Base-by-base conservation (phyloP, 92 coral and sea anemone genomes). In the Zoanthus sociatus region DNA sequence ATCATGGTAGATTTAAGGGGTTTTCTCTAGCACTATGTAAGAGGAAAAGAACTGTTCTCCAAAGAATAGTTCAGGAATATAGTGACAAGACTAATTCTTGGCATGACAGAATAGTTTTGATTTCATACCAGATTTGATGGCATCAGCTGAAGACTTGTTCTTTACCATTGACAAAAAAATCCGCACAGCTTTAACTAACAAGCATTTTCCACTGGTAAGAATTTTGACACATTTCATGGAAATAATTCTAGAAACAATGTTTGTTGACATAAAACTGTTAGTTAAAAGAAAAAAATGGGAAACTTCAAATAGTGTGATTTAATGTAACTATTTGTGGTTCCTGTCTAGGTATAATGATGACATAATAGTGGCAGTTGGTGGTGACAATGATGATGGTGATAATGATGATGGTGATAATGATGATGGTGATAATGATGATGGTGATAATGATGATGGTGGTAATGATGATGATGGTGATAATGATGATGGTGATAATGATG, bases 131-230 rank as follows among this genome's bases (percentile, higher is more conserved):
- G 98, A 95, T 44, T 71, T 92, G 81, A 72, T 83, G 77, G 98
- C 95, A 50, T 50, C 71, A 76, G 99, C 99, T 6, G 99, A 90
- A 71, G 91, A 83, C 81, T 88, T 92, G 18, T 97, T 95, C 84
- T 89, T 90, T 77, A 93, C 86, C 54, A 90, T 97, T 89, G 98
- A 92, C 88, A 90, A 83, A 81, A 90, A 82, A 30, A 93, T 97
- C 73, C 94, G 96, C 81, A 84, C 91, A 79, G 88, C 96, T 31
- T 90, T 97, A 75, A 83, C 50, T 72, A 95, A 88, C 63, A 95
- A 90, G 56, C 92, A 92, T 53, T 87, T 97, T 56, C 91, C 99
- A 72, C 78, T 93, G 93, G 99, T 97, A 89, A 86, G 82, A 7
- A 9, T 17, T 77, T 30, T 9, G 42, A 21, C 33, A 44, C 18